Evolutionary conservation across 1,140 invertebrate genomes (phyloP).

Genomic region (Drosophila nigromelanica): DNA sequence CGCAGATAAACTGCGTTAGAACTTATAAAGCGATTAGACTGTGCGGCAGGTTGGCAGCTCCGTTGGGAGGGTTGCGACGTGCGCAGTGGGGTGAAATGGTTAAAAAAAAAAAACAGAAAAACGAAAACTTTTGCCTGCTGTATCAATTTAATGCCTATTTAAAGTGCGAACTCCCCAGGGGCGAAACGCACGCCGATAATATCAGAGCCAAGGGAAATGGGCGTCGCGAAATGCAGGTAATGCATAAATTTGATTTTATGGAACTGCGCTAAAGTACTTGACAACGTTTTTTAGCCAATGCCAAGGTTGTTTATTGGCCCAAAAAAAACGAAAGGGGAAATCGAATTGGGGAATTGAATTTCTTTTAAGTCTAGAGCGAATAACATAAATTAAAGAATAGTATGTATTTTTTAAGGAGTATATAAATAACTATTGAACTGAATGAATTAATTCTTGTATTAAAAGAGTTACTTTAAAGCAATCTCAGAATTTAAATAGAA

Average conservation of each 20-base stretch:
- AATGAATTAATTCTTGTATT: too few relatives aligned
- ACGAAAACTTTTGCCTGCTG: constrained; percentile 45
- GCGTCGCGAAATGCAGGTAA: constrained; percentile 52
- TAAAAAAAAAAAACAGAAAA: neutral
- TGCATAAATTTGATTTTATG: constrained; percentile 78
- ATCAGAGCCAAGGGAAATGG: constrained; percentile 7
- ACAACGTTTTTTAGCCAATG: constrained; percentile 55
- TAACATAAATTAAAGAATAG: neutral
- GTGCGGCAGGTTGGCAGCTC: constrained; percentile 39
- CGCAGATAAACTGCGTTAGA: constrained; percentile 76
- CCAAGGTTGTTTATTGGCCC: constrained; percentile 57
- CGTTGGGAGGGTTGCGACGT: constrained; percentile 28
- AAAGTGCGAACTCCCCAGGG: constrained; percentile 50
- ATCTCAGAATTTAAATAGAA: too few relatives aligned
- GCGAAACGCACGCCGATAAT: constrained; percentile 3
- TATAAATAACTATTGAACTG: neutral
- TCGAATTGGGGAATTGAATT: constrained; percentile 7
- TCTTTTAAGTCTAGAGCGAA: neutral
- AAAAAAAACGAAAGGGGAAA: neutral
- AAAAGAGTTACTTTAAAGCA: too few relatives aligned
- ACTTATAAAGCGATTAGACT: constrained; percentile 80
- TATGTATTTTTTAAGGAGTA: neutral
- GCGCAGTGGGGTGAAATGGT: neutral
- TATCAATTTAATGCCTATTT: constrained; percentile 80
- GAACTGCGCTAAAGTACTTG: constrained; percentile 50